Percentiles rank a stretch among this genome's conserved stretches.
Conservation (phyloP, 2,797 vertebrate species). For the Triplophysa bombifrons region DNA sequence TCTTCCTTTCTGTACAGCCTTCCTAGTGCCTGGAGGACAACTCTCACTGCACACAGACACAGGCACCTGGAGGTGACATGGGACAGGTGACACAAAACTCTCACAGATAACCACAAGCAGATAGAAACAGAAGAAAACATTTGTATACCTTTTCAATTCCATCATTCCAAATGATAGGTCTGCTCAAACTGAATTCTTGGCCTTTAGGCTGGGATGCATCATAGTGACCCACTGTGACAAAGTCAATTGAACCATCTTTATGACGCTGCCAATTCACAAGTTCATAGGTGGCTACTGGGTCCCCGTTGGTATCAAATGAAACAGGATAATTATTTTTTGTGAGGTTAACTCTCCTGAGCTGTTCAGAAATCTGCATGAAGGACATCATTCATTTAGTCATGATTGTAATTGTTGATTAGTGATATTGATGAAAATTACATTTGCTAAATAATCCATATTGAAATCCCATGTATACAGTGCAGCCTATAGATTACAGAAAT, state of each 20-base stretch:
- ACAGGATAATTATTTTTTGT: constrained; percentile 66
- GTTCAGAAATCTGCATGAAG: constrained; percentile 60
- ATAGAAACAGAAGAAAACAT: background rate
- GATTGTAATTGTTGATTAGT: background rate
- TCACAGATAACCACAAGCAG: background rate
- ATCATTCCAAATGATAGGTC: constrained; percentile 64
- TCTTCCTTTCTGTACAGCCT: constrained; percentile 67
- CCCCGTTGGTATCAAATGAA: constrained; percentile 74
- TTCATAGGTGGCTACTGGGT: constrained; percentile 73
- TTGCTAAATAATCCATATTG: too few species aligned
- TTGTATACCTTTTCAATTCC: constrained; percentile 55
- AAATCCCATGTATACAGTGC: too few species aligned
- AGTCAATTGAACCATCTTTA: constrained; percentile 53
- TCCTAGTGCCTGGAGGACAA: constrained; percentile 70
- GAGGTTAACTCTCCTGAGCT: constrained; percentile 69
- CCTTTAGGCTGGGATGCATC: constrained; percentile 66
- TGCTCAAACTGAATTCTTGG: constrained; percentile 64
- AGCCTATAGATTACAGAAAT: background rate
- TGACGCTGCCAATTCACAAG: constrained; percentile 75
- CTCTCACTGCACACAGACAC: constrained; percentile 69
- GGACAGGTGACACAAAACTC: background rate
- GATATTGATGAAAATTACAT: too few species aligned
- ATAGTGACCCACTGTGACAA: constrained; percentile 72
- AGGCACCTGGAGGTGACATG: constrained; percentile 62
- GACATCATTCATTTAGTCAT: background rate